phyloP scores from a whole-genome alignment of 2,888 invertebrate genomes.

The Corbicula japonica region DNA sequence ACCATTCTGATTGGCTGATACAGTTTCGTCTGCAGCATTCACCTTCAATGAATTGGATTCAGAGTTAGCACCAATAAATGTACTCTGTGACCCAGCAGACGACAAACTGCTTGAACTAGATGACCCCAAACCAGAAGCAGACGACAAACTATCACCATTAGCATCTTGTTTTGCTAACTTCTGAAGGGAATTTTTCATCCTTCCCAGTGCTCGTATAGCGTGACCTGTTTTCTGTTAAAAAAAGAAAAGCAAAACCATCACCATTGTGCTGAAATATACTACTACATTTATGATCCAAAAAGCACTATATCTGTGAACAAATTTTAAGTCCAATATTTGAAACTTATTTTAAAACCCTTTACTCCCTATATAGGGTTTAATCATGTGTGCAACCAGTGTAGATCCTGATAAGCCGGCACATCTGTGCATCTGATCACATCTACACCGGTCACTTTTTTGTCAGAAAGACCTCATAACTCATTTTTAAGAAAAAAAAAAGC shows the following conservation, averaged over 20 bases:
- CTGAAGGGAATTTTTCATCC: slow-evolving; percentile 89
- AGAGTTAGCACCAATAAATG: slow-evolving; percentile 41
- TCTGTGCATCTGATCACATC: too few species aligned
- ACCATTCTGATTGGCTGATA: slow-evolving; percentile 20
- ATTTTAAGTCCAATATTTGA: too few species aligned
- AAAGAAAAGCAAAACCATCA: slow-evolving; percentile 62
- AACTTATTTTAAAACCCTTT: too few species aligned
- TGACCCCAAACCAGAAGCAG: slow-evolving; percentile 40
- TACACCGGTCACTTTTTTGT: too few species aligned
- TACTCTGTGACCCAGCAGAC: slow-evolving; percentile 48
- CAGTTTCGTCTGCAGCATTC: slow-evolving; percentile 14
- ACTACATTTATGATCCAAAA: too few species aligned
- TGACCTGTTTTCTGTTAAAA: slow-evolving; percentile 92
- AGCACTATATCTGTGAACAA: too few species aligned
- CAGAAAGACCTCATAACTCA: too few species aligned
- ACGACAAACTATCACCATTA: slow-evolving; percentile 44
- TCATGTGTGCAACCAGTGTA: too few species aligned
- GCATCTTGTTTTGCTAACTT: slow-evolving; percentile 53
- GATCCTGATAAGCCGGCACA: too few species aligned
- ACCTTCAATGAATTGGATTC: slow-evolving; percentile 55
- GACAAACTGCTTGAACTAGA: slow-evolving; percentile 49
- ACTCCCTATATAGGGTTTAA: too few species aligned
- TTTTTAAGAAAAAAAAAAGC: too few species aligned
- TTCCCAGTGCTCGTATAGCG: slow-evolving; percentile 93
- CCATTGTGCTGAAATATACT: slow-evolving; percentile 20